phyloP scores from a whole-genome alignment of 2,113 vertebrate genomes.

The Stegostoma tigrinum region DNA sequence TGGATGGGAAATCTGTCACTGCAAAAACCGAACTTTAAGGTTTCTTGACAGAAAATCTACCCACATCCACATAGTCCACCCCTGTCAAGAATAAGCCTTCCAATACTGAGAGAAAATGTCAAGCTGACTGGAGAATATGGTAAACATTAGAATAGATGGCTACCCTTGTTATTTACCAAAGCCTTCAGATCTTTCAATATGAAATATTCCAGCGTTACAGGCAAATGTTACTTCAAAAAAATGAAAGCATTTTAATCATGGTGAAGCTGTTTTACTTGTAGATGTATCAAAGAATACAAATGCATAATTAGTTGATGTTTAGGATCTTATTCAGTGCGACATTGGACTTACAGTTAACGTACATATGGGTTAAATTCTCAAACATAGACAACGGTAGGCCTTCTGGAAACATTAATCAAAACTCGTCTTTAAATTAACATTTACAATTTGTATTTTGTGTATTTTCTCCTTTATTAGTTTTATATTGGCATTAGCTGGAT shows the following conservation, averaged over 20 bases:
- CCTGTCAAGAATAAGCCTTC: background rate
- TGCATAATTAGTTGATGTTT: background rate
- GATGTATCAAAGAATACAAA: background rate
- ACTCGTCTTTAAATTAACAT: background rate
- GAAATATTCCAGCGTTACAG: background rate
- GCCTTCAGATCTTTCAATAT: background rate
- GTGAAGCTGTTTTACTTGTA: background rate
- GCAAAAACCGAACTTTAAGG: background rate
- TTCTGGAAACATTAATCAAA: background rate
- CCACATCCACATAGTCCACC: background rate
- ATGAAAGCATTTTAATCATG: background rate
- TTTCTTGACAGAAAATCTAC: background rate
- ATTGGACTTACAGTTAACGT: background rate
- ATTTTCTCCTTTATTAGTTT: background rate
- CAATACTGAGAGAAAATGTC: background rate
- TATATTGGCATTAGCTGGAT: background rate
- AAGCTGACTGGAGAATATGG: background rate
- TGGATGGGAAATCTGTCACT: background rate
- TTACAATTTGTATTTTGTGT: background rate
- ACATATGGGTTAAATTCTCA: background rate
- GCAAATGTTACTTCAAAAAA: background rate
- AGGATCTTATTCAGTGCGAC: background rate
- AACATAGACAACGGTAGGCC: background rate
- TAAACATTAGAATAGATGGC: background rate
- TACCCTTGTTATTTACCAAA: background rate